Evolutionary conservation across 1,140 invertebrate genomes (phyloP), one percentile per base, ranked within the genome.

Genomic region (Heliconius hewitsoni): DNA sequence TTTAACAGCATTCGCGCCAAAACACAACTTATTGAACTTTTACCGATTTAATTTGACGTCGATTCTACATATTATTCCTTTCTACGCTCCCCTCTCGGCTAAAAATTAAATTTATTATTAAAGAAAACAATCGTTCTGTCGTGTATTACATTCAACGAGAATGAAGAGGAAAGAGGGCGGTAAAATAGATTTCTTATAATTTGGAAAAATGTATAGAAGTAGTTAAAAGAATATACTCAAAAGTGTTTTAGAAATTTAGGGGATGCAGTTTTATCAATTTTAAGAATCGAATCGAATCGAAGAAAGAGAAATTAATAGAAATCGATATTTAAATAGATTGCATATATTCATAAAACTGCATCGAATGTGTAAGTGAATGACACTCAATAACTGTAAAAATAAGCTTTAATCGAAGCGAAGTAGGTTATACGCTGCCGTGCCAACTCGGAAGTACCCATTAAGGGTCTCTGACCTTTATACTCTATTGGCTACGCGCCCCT

Each of bases 401-500:
- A 91, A 93, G 91, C 92, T 88, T 87, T 86, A 86, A 89, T 90
- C 74, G 78, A 94, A 95, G 94, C 94, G 93, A 93, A 94, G 94
- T 88, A 78, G 90, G 92, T 94, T 94, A 94, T 89, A 88, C 83
- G 87, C 85, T 81, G 89, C 82, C 90, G 90, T 92, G 92, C 92
- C 84, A 90, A 91, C 85, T 81, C 95, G 95, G 23, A 79, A 79
- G 74, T 96, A 95, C 97, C 95, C 96, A 96, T 95, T 96, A 95
- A 93, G 96, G 96, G 95, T 96, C 96, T 97, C 96, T 97, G 97
- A 97, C 96, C 97, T 97, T 95, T 85, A 84, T 96, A 86, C 90
- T 91, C 96, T 96, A 98, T 96, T 98, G 97, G 96, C 97, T 97
- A 96, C 97, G 96, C 95, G 96, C 96, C 93, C 96, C 96, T 96